These are phyloP conservation scores for Ganaspis sp. DNA, from an alignment of 1,140 invertebrate species.

Conservation along the genomic window DNA sequence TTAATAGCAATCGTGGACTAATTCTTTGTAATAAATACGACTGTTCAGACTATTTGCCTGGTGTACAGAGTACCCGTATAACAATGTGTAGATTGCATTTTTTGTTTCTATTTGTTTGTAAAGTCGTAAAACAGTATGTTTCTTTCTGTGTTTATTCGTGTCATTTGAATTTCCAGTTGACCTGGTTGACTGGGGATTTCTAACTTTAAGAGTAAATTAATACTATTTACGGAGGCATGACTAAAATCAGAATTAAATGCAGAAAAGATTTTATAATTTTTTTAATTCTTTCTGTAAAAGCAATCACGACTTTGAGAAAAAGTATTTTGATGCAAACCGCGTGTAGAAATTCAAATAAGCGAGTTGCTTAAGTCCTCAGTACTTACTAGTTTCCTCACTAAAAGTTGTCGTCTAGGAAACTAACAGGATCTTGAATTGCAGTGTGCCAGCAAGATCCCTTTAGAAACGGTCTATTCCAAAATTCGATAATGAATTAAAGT, in stretches of 20 bases:
- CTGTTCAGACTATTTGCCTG: too few relatives aligned
- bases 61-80: too few relatives aligned
- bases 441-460: not conserved
- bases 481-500: not conserved
- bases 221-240: not conserved
- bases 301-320: not conserved
- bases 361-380: not conserved
- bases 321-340: not conserved
- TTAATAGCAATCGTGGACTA: too few relatives aligned
- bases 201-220: slow-evolving; percentile 19
- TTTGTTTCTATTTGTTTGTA: too few relatives aligned
- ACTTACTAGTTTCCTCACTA: not conserved
- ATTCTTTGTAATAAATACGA: too few relatives aligned
- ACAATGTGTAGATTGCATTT: too few relatives aligned
- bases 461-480: not conserved
- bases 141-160: slow-evolving; percentile 4
- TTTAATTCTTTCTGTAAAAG: not conserved
- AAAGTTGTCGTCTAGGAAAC: slow-evolving; percentile 1
- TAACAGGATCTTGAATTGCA: not conserved
- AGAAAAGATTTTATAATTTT: not conserved
- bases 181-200: not conserved
- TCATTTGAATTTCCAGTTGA: slow-evolving; percentile 21
- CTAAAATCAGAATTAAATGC: not conserved
- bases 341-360: not conserved
- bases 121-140: not conserved